Percentiles rank a stretch among this genome's conserved stretches.
Conservation (phyloP, 2,888 invertebrate species). For the Oxytorus armatus region DNA sequence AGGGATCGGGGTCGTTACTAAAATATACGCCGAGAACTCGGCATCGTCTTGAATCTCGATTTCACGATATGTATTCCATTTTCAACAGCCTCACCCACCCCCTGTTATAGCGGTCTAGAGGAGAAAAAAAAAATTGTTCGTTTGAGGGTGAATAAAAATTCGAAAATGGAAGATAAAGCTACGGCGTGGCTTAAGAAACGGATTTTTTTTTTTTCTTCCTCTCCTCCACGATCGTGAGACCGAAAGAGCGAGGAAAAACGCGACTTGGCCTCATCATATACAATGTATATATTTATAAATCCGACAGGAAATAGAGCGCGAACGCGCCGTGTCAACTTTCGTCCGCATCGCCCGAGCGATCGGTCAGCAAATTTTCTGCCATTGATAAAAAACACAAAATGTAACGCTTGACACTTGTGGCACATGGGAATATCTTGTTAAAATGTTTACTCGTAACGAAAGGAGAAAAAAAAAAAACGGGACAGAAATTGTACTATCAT, state of each 20-base stretch:
- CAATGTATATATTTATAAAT: slow-evolving; percentile 31
- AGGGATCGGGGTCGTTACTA: slow-evolving; percentile 84
- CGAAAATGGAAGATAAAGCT: too few species aligned
- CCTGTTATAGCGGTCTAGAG: background rate
- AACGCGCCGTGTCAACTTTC: slow-evolving; percentile 60
- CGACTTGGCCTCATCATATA: background rate
- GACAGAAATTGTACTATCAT: too few species aligned
- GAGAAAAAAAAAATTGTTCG: slow-evolving; percentile 4
- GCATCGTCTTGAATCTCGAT: slow-evolving; percentile 78
- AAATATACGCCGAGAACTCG: slow-evolving; percentile 83
- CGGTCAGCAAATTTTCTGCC: slow-evolving; percentile 62
- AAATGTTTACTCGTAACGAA: too few species aligned
- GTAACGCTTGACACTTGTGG: background rate
- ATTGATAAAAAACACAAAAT: too few species aligned
- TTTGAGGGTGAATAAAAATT: background rate
- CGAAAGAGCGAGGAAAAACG: too few species aligned
- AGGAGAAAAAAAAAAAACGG: background rate
- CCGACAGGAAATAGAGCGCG: slow-evolving; percentile 66
- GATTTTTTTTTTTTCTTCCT: background rate
- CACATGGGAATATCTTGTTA: background rate
- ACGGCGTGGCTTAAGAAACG: too few species aligned
- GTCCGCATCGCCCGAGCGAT: slow-evolving; percentile 29
- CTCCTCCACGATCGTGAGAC: too few species aligned
- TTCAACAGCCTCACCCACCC: too few species aligned
- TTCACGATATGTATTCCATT: slow-evolving; percentile 73